Percentiles rank a stretch among this genome's conserved stretches.
These are phyloP conservation scores for Falco novaeseelandiae DNA, from an alignment of 2,797 vertebrate genomes.

Conservation along the genomic window DNA sequence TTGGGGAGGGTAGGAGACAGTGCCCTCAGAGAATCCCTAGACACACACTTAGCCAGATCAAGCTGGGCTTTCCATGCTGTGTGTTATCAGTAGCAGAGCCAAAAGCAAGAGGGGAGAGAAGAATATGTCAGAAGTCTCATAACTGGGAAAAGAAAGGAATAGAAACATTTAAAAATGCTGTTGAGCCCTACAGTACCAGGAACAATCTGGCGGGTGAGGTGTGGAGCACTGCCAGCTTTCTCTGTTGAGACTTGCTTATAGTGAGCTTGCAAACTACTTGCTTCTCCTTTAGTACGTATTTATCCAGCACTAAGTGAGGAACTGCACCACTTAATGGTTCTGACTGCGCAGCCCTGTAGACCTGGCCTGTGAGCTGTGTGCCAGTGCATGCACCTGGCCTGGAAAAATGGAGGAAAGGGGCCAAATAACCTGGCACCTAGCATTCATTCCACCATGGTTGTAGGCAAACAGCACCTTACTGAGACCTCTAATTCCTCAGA, in stretches of 20 bases:
- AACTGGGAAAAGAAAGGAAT: not conserved
- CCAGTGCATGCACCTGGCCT: not conserved
- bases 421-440: too few species aligned
- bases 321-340: not conserved
- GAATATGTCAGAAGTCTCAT: not conserved
- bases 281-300: not conserved
- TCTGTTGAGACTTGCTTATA: not conserved
- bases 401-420: not conserved
- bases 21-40: not conserved
- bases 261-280: not conserved
- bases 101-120: not conserved
- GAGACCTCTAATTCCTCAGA: not conserved
- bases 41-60: not conserved
- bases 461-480: not conserved
- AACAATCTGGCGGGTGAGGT: not conserved
- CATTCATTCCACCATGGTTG: rapidly evolving
- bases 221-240: not conserved
- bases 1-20: not conserved
- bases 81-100: not conserved
- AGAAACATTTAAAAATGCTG: not conserved
- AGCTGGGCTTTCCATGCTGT: not conserved
- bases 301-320: not conserved
- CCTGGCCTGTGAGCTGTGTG: not conserved
- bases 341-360: not conserved
- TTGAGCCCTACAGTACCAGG: not conserved